These are phyloP conservation scores for Gallinago nigripennis DNA, from an alignment of 2,797 vertebrate species.

Conservation along the genomic window DNA sequence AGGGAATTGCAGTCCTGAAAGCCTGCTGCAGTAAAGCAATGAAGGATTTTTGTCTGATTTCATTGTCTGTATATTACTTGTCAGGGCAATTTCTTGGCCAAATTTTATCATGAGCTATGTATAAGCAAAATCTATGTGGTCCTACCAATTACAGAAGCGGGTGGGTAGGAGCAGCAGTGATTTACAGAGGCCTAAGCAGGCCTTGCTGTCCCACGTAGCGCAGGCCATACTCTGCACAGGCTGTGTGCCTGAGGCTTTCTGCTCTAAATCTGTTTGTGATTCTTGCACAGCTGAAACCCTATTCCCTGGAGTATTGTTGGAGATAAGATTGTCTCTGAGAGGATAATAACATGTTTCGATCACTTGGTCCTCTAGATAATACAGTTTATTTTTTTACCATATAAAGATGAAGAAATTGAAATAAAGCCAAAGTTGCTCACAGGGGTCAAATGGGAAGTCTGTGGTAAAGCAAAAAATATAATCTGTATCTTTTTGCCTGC, in stretches of 20 bases:
- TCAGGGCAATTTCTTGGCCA: not conserved
- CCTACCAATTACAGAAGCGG: rapidly evolving
- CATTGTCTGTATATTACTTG: not conserved
- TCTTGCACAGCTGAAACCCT: not conserved
- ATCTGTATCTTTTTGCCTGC: not conserved
- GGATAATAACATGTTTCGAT: not conserved
- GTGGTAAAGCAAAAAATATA: not conserved
- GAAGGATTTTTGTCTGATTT: not conserved
- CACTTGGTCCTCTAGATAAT: not conserved
- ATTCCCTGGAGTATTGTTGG: not conserved
- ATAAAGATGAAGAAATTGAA: not conserved
- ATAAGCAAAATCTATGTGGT: not conserved
- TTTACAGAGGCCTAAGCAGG: not conserved
- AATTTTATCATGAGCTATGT: not conserved
- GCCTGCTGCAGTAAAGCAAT: not conserved
- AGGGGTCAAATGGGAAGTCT: not conserved
- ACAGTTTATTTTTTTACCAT: not conserved
- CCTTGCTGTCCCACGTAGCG: not conserved
- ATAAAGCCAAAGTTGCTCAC: not conserved
- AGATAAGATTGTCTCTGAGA: not conserved
- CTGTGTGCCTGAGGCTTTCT: not conserved
- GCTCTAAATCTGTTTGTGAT: not conserved
- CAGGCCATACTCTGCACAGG: not conserved
- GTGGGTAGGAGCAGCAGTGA: not conserved
- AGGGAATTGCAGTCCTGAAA: not conserved